Base-by-base conservation (phyloP, 2,797 vertebrate species). In the Parauchenoglanis punctatus region DNA sequence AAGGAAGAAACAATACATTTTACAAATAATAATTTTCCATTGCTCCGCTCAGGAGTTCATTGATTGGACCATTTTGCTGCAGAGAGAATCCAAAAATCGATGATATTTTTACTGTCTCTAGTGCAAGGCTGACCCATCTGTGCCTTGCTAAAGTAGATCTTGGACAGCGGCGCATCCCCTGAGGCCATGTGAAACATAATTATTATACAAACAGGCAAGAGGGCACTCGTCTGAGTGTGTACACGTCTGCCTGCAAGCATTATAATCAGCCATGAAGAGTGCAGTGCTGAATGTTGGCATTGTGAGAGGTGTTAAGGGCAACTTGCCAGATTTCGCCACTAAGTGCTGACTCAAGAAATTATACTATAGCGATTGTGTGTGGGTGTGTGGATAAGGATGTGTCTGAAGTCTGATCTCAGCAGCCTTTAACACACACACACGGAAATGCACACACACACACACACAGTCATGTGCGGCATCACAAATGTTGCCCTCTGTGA, bases 331-430 rank as follows among this genome's bases (percentile, higher is more conserved):
- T 52, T 68, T 83, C n/a, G 25, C 65, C 35, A 70, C 20, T 54
- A 65, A 85, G 56, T 85, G 87, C 87, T 88, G 87, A 88, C 76
- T 88, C 76, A 80, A 63, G 63, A 63, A 68, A 49, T 59, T 17
- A 52, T 58, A 49, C 58, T 72, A 25, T 49, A 84, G 28, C 8
- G 56, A 85, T 56, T 46, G 7, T 85, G 44, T 52, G 35, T 54
- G 49, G 40, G 59, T 59, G 77, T 1, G 28, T 58, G 75, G 49
- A 54, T 54, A 56, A 76, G n/a, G 73, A 76, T 76, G 54, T 40
- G 77, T 20, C 54, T 58, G n/a, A 46, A 28, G 54, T 78, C 72
- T 75, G 73, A 76, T 54, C 77, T 46, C 15, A 10, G 18, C 46
- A 52, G 12, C 46, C 73, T 76, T 56, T 77, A 52, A 15, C 4